Conservation (phyloP, 1,140 invertebrate species). For the Capitella teleta region DNA sequence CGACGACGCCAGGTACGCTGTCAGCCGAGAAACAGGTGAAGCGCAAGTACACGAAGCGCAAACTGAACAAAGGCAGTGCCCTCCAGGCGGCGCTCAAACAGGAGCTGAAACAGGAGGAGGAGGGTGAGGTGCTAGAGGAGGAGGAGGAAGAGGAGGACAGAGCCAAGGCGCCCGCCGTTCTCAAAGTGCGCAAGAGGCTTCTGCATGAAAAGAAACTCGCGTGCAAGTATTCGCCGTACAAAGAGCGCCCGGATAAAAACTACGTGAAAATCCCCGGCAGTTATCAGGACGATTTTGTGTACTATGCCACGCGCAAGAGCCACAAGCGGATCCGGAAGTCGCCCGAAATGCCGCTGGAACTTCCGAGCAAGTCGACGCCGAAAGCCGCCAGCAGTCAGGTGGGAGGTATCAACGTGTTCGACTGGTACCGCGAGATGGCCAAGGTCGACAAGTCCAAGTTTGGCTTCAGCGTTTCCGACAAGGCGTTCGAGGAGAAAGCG, state of each 20-base stretch:
- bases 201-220: background rate
- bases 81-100: background rate
- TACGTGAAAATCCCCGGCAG: slow-evolving; percentile 13
- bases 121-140: background rate
- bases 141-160: background rate
- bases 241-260: slow-evolving; percentile 7
- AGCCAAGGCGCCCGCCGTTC: background rate
- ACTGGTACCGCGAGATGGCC: slow-evolving; percentile 14
- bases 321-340: background rate
- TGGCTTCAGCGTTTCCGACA: background rate
- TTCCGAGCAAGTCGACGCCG: no score
- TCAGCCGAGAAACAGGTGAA: slow-evolving; percentile 5
- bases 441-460: slow-evolving; percentile 10
- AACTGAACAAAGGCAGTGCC: background rate
- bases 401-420: slow-evolving; percentile 7
- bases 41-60: slow-evolving; percentile 1
- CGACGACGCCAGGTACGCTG: background rate
- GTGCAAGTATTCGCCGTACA: background rate
- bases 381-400: background rate
- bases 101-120: background rate
- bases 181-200: background rate
- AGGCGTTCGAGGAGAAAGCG: background rate
- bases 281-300: slow-evolving; percentile 13
- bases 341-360: background rate
- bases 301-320: slow-evolving; percentile 7